These are phyloP conservation scores for Caloenas nicobarica DNA, from an alignment of 2,113 vertebrate genomes.

Conservation along the genomic window DNA sequence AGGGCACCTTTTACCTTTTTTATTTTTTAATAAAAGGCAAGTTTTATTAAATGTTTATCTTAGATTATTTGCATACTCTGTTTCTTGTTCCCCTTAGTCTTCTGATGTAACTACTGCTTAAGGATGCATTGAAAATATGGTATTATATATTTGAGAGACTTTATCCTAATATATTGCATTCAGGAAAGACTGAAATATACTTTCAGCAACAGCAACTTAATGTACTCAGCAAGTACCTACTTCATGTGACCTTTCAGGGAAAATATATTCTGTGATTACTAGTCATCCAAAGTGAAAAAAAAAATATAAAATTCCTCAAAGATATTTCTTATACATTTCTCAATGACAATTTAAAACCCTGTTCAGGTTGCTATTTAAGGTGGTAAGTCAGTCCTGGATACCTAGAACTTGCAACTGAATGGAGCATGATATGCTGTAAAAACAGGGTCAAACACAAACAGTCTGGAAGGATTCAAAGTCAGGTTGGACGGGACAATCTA, in stretches of 20 bases:
- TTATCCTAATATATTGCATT: neutral
- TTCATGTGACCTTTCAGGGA: neutral
- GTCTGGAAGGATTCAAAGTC: neutral
- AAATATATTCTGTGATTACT: neutral
- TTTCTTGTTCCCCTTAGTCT: neutral
- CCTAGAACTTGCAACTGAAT: neutral
- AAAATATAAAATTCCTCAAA: neutral
- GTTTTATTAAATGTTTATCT: conserved; percentile 30
- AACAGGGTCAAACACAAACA: neutral
- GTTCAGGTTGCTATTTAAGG: neutral
- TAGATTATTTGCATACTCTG: neutral
- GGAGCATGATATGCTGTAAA: neutral
- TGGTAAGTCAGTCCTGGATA: neutral
- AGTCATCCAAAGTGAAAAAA: neutral
- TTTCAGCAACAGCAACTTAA: neutral
- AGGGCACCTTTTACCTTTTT: neutral
- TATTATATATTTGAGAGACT: neutral
- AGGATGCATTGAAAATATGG: neutral
- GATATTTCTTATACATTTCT: neutral
- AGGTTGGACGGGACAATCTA: neutral
- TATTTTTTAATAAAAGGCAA: neutral
- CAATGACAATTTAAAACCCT: neutral
- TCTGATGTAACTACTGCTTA: conserved; percentile 6
- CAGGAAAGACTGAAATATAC: neutral
- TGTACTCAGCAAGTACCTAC: neutral